Evolutionary conservation across 2,113 vertebrate species (phyloP), one percentile per base, ranked within the genome.

Genomic region (Dicerorhinus sumatrensis): DNA sequence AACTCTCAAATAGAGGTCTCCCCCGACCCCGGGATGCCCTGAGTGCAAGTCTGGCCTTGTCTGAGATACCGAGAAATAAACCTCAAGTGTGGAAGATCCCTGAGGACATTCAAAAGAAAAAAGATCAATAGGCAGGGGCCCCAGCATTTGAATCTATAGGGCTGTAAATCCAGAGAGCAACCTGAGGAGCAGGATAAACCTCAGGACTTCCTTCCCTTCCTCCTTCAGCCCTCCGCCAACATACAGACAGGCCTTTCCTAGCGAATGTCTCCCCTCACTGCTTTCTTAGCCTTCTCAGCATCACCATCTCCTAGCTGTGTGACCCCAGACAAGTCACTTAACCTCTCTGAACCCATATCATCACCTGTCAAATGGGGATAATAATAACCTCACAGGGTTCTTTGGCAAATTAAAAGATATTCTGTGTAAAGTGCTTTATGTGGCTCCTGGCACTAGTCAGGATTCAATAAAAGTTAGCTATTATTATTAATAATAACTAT

Each of bases 351-450:
- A 92, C 73, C 82, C 83, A 29, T 9, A 21, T 54, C 51, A 75
- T 89, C 89, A 63, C 56, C 36, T 29, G 60, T 93, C 73, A 67
- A 18, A 62, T 79, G 56, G 87, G 75, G 77, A 69, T 75, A 48
- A 29, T 85, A 31, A 56, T 86, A 73, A 81, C 31, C 13, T 96
- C 63, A 23, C 5, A 85, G 70, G 75, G 60, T 72, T 95, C 87
- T 94, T 39, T 65, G 76, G 58, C 54, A 82, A 88, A 92, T 92
- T 87, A 90, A 89, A 95, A 73, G 86, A 62, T 79, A 58, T 63
- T 85, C 25, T 72, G 46, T 18, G n/a, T 67, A 42, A 85, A 86
- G 46, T 65, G 58, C 77, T 79, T 94, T 86, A 36, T 73, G 3
- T 75, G 51, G 86, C 58, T 25, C 70, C 91, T 79, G 86, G 85